A percentile compares a stretch with the other conserved stretches of the same genome.
These are phyloP conservation scores for Samia ricini DNA, from an alignment of 1,140 invertebrate species.

Conservation along the genomic window DNA sequence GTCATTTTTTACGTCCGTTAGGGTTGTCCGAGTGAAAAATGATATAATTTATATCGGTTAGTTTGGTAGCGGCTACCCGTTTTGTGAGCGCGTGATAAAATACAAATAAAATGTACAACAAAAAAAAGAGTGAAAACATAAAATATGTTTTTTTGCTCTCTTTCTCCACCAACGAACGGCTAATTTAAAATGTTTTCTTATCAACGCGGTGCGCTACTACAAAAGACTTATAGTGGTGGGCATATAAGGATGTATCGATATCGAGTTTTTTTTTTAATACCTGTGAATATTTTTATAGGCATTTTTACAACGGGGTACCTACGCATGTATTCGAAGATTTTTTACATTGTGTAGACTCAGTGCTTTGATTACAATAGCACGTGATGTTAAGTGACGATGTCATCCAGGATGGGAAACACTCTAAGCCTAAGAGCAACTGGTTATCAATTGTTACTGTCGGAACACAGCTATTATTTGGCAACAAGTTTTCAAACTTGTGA, in stretches of 20 bases:
- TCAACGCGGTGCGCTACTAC: constrained; percentile 70
- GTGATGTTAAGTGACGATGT: no score
- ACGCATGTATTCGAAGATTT: no score
- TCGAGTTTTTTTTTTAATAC: constrained; percentile 25
- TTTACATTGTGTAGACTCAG: no score
- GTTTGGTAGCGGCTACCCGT: constrained; percentile 72
- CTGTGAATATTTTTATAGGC: no score
- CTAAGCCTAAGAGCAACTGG: no score
- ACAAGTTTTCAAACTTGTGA: no score
- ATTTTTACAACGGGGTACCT: no score
- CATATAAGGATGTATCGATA: constrained; percentile 23
- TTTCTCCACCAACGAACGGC: constrained; percentile 54
- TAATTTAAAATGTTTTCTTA: constrained; percentile 77
- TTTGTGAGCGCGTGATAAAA: constrained; percentile 72
- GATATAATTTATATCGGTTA: constrained; percentile 75
- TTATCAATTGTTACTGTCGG: no score
- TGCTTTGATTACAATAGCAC: no score
- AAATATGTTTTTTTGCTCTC: constrained; percentile 54
- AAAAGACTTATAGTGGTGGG: constrained; percentile 58
- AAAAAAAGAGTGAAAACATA: constrained; percentile 50
- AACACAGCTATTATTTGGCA: no score
- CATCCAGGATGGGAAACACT: no score
- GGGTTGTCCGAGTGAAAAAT: constrained; percentile 75
- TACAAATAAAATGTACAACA: constrained; percentile 45
- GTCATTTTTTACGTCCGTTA: constrained; percentile 76